These are phyloP conservation scores for Drosophila pseudotalamancana DNA, from an alignment of 2,888 invertebrate genomes.

Conservation along the genomic window DNA sequence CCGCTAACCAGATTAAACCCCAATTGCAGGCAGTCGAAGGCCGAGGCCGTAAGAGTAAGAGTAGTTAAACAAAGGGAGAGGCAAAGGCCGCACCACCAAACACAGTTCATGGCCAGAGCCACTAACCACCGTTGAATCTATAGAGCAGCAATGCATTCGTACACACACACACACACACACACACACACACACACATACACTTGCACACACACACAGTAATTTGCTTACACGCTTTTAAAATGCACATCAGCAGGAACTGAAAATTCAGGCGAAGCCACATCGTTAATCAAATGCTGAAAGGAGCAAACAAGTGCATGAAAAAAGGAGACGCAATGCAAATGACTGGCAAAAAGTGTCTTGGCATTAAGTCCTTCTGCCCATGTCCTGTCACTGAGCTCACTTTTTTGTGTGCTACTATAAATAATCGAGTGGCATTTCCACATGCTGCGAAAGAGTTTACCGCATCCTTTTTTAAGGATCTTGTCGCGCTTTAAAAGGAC, in stretches of 20 bases:
- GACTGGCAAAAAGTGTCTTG: constrained; percentile 45
- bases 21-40: constrained; percentile 47
- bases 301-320: constrained; percentile 57
- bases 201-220: constrained; percentile 39
- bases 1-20: constrained; percentile 76
- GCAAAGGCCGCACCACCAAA: constrained; percentile 25
- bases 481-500: constrained; percentile 53
- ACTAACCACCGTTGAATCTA: constrained; percentile 46
- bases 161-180: not conserved
- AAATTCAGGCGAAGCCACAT: constrained; percentile 42
- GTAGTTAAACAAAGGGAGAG: constrained; percentile 55
- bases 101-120: constrained; percentile 9
- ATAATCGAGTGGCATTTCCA: constrained; percentile 39
- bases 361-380: constrained; percentile 13
- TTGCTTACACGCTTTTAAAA: constrained; percentile 52
- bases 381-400: constrained; percentile 12
- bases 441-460: constrained; percentile 32
- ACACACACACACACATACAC: not conserved
- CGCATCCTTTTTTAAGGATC: constrained; percentile 29
- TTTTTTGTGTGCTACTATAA: constrained; percentile 12
- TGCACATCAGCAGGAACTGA: constrained; percentile 46
- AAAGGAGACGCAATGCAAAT: constrained; percentile 40
- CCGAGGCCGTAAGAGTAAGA: constrained; percentile 44
- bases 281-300: constrained; percentile 68
- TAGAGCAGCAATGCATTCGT: constrained; percentile 4